These are phyloP conservation scores for Etheostoma cragini DNA, from an alignment of 2,113 vertebrate species.

Conservation along the genomic window DNA sequence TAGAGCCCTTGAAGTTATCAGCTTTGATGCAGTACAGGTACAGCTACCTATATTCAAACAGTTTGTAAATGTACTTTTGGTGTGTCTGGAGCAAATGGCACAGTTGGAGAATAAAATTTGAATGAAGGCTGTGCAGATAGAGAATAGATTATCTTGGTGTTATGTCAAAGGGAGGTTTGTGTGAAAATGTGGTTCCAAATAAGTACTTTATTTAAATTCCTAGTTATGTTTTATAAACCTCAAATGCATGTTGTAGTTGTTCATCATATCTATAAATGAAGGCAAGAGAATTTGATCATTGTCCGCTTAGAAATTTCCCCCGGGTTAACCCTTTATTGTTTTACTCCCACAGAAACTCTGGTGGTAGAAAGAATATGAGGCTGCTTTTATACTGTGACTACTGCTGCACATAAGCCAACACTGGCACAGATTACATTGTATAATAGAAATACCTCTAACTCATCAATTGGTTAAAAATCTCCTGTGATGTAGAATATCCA, in stretches of 20 bases:
- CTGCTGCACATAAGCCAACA: neutral
- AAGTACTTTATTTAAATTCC: neutral
- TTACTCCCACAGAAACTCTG: neutral
- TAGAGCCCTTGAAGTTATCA: conserved; percentile 74
- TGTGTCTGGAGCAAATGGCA: conserved; percentile 1
- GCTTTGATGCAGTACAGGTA: conserved; percentile 88
- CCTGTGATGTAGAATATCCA: neutral
- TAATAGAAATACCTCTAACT: neutral
- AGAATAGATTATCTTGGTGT: conserved; percentile 1
- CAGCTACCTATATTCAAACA: conserved; percentile 34
- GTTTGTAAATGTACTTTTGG: conserved; percentile 46
- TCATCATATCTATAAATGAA: neutral
- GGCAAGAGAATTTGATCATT: neutral
- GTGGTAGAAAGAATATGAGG: neutral
- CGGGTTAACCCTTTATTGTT: neutral
- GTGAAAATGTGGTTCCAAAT: neutral
- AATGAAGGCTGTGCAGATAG: neutral
- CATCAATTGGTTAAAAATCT: neutral
- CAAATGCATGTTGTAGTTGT: neutral
- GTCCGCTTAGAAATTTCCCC: neutral
- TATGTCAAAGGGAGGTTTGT: neutral
- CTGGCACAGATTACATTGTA: neutral
- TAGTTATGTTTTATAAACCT: neutral
- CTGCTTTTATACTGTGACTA: too few species aligned
- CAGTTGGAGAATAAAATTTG: conserved; percentile 5